Percentiles rank a stretch among this genome's conserved stretches.
Conservation (phyloP, 2,797 vertebrate species). For the Anguilla megastoma region DNA sequence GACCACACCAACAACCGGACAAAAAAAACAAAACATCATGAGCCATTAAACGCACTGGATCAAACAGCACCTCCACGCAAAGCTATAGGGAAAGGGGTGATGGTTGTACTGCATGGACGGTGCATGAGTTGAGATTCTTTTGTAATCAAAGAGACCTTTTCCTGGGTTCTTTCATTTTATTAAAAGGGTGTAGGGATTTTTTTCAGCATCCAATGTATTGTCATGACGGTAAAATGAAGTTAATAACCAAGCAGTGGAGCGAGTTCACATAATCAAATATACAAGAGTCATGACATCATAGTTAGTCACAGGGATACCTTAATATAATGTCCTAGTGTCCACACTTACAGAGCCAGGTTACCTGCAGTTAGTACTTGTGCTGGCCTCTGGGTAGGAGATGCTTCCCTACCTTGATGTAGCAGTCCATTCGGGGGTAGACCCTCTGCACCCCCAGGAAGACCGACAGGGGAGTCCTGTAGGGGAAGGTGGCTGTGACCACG, state of each 20-base stretch:
- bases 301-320: neutral
- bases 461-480: slow-evolving; percentile 82
- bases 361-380: neutral
- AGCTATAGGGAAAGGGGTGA: neutral
- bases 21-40: neutral
- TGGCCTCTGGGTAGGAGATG: neutral
- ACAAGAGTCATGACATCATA: neutral
- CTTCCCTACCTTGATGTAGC: slow-evolving; percentile 86
- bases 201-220: neutral
- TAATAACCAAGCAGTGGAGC: slow-evolving; percentile 26
- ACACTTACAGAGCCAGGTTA: neutral
- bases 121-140: neutral
- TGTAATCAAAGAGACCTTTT: neutral
- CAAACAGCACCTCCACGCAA: neutral
- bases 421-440: slow-evolving; percentile 82
- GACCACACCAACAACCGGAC: slow-evolving; percentile 7
- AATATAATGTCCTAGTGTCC: too few species aligned
- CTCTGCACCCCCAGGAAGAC: slow-evolving; percentile 81
- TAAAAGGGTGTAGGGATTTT: neutral
- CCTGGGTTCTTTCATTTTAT: neutral
- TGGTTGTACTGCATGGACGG: neutral
- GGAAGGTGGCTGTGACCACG: slow-evolving; percentile 87
- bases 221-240: neutral
- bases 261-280: slow-evolving; percentile 19
- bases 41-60: neutral